Base-by-base conservation (phyloP, 1,140 invertebrate genomes). In the Heliconius eleuchia region DNA sequence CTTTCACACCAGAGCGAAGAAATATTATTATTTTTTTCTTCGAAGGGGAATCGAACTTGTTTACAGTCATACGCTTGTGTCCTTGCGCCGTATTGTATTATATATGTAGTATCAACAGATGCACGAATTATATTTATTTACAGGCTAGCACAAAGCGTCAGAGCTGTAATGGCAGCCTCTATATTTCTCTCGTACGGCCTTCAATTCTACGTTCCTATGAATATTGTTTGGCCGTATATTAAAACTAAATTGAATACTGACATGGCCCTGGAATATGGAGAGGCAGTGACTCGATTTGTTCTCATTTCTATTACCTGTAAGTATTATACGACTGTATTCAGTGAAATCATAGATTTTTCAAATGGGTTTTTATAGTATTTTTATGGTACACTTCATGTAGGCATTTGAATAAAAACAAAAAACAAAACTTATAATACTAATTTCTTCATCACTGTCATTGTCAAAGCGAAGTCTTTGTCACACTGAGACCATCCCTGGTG, bases 141-240 rank as follows among this genome's bases (percentile, higher is more conserved):
- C 92, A 98, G 98, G 84, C 95, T 98, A 80, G 98, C 97, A 52
- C 96, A 98, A 90, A 95, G 96, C 81, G 97, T 98, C 8, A 95
- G 97, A 73, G 89, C 98, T 18, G 96, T 97, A 86, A 98, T 99
- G 97, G 97, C 97, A 0, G 85, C 98, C 2, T 96, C 98, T 1
- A 98, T 99, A 82, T 98, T 98, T 86, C 95, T 98, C 13, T 98
- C 97, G 0, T 99, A 98, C 90, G 96, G 97, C 37, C 95, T 99
- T 23, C 98, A 99, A 93, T 97, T 99, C 82, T 99, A 99, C 93
- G 98, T 99, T 39, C 98, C 98, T 6, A 96, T 99, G 89, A 97
- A 97, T 82, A 98, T 99, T 79, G 96, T 98, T 34, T 98, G 98
- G 96, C 97, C 98, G 1, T 95, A 92, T 76, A 92, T 98, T 19